Base-by-base conservation (phyloP, 2,888 invertebrate species). In the Sphinx pinastri region DNA sequence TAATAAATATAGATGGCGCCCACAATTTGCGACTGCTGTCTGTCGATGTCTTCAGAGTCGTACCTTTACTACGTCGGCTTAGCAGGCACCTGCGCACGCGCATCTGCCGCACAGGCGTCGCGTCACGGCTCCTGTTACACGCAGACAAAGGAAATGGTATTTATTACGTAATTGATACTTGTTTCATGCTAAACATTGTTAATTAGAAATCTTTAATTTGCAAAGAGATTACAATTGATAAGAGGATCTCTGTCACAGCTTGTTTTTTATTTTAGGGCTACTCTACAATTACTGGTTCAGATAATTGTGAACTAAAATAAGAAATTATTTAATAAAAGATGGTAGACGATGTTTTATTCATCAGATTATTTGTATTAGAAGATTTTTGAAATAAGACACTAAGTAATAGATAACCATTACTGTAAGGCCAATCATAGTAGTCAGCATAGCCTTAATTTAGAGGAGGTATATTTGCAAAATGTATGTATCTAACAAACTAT, bases 41-140 rank as follows among this genome's bases (percentile, higher is more conserved):
- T 55, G 19, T 19, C 6, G 54, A n/a, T 16, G 11, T 55, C 16
- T 1, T 19, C 55, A 11, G 55, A 55, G 19, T 55, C 10, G 19
- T 55, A 19, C 55, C 55, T 55, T 55, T 19, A 19, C 63, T 16
- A 19, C 19, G 19, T 55, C 19, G 49, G 49, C 19, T 12, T 6
- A 25, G 19, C 69, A 72, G 54, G 73, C 82, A 81, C 83, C 81
- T 82, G 83, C 82, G 76, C 75, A n/a, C 12, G 71, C 72, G 76
- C 83, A 83, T 78, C 81, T 83, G 82, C 77, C 72, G 3, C 60
- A 68, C 71, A 67, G 49, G 45, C 47, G 47, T 63, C 54, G 16
- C 54, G 60, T 54, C 52, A 60, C 69, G 63, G 63, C 63, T 63
- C 63, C 63, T 63, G 63, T 63, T 63, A 63, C 63, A 13, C 51